Evolutionary conservation across 2,888 invertebrate species (phyloP).

Genomic region (Drosophila phalerata): DNA sequence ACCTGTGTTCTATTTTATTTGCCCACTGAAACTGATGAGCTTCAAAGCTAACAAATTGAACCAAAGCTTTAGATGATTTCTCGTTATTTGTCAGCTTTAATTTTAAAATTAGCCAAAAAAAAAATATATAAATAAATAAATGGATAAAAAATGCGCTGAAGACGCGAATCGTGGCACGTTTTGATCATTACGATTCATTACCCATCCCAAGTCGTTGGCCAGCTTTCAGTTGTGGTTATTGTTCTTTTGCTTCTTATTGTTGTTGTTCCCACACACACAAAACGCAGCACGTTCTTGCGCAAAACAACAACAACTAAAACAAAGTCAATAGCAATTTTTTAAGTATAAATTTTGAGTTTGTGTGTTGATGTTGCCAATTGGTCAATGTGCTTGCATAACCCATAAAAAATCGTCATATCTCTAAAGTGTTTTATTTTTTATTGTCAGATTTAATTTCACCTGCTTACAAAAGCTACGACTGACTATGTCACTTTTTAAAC

Average conservation of each 20-base stretch:
- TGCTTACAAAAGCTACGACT: conserved; percentile 47
- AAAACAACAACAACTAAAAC: conserved; percentile 33
- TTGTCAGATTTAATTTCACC: conserved; percentile 18
- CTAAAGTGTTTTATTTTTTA: conserved; percentile 13
- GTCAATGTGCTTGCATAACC: conserved; percentile 47
- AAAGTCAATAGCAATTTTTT: conserved; percentile 27
- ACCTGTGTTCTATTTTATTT: conserved; percentile 54
- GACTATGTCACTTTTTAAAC: conserved; percentile 29
- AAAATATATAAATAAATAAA: too few species aligned
- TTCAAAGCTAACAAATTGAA: conserved; percentile 29
- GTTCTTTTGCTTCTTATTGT: conserved; percentile 17
- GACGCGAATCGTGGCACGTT: conserved; percentile 70
- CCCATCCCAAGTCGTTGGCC: conserved; percentile 49
- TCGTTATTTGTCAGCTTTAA: conserved; percentile 13
- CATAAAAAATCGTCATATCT: conserved; percentile 13
- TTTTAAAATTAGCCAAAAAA: conserved; percentile 24
- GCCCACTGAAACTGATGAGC: conserved; percentile 49
- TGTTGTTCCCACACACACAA: conserved; percentile 11
- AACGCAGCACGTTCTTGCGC: conserved; percentile 55
- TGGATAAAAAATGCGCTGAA: conserved; percentile 33
- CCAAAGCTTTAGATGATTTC: conserved; percentile 38
- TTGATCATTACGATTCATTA: conserved; percentile 74
- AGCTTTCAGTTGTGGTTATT: conserved; percentile 34
- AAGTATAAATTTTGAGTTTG: conserved; percentile 36
- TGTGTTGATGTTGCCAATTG: conserved; percentile 19